These are phyloP conservation scores for Lasioglossum malachurum DNA, from an alignment of 2,888 invertebrate species.

Conservation along the genomic window DNA sequence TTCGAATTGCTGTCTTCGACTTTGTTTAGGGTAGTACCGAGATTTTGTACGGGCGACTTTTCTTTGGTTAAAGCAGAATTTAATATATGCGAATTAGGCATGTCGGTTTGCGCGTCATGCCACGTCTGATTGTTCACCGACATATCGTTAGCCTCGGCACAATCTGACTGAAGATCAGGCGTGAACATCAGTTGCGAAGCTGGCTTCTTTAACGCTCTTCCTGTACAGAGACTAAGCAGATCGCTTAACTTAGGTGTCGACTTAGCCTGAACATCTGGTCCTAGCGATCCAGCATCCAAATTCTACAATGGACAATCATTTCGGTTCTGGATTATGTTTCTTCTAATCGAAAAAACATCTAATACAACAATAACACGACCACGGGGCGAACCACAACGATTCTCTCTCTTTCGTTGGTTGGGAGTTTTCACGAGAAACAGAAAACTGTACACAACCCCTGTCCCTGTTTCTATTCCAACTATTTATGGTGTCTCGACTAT, in stretches of 20 bases:
- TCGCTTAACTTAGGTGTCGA: slow-evolving; percentile 79
- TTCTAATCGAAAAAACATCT: slow-evolving; percentile 60
- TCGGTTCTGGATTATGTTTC: slow-evolving; percentile 72
- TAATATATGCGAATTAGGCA: slow-evolving; percentile 79
- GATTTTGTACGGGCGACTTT: slow-evolving; percentile 79
- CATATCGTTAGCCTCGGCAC: slow-evolving; percentile 80
- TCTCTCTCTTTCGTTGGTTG: not conserved
- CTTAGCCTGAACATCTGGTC: slow-evolving; percentile 81
- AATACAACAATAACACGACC: slow-evolving; percentile 24
- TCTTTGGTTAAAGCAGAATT: slow-evolving; percentile 79
- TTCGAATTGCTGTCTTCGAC: slow-evolving; percentile 80
- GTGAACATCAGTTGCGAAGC: slow-evolving; percentile 78
- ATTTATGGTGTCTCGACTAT: not conserved
- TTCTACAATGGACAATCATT: slow-evolving; percentile 80
- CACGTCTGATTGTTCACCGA: slow-evolving; percentile 78
- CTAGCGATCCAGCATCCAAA: slow-evolving; percentile 81
- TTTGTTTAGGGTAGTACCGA: slow-evolving; percentile 78
- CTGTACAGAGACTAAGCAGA: slow-evolving; percentile 79
- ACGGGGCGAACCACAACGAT: slow-evolving; percentile 21
- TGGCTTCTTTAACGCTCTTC: slow-evolving; percentile 79
- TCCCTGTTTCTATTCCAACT: slow-evolving; percentile 31
- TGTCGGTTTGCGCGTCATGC: slow-evolving; percentile 79
- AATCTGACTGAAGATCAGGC: slow-evolving; percentile 82
- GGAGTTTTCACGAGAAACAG: not conserved
- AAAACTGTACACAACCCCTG: slow-evolving; percentile 29